These are phyloP conservation scores for Balaeniceps rex DNA, from an alignment of 2,113 vertebrate genomes.

Conservation along the genomic window DNA sequence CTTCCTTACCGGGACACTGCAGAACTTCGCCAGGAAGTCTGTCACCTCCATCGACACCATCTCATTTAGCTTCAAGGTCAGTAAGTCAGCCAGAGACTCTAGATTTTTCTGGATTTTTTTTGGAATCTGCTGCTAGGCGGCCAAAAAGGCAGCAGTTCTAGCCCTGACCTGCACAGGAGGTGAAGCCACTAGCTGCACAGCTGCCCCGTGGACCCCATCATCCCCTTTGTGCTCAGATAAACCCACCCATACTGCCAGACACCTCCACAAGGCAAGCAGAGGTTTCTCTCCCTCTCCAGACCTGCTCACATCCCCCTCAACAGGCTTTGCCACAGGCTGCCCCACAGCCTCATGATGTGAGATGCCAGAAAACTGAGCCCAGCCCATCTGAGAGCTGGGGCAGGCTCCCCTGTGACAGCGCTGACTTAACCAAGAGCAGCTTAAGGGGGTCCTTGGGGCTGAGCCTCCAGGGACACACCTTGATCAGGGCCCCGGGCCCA, in stretches of 20 bases:
- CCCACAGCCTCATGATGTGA: neutral
- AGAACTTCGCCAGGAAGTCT: conserved; percentile 85
- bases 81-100: neutral
- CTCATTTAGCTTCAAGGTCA: conserved; percentile 86
- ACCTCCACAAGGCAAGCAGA: neutral
- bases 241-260: neutral
- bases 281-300: neutral
- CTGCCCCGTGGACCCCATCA: neutral
- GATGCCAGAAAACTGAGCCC: neutral
- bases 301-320: neutral
- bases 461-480: neutral
- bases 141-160: neutral
- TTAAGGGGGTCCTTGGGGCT: neutral
- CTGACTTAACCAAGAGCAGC: neutral
- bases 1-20: conserved; percentile 89
- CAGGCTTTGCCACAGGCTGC: neutral
- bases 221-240: neutral
- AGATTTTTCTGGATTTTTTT: neutral
- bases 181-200: neutral
- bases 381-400: neutral
- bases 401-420: neutral
- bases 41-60: conserved; percentile 85
- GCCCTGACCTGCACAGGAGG: neutral
- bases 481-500: neutral
- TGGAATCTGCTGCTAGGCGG: neutral